Evolutionary conservation across 1,140 invertebrate genomes (phyloP).

Genomic region (Daktulosphaira vitifoliae): DNA sequence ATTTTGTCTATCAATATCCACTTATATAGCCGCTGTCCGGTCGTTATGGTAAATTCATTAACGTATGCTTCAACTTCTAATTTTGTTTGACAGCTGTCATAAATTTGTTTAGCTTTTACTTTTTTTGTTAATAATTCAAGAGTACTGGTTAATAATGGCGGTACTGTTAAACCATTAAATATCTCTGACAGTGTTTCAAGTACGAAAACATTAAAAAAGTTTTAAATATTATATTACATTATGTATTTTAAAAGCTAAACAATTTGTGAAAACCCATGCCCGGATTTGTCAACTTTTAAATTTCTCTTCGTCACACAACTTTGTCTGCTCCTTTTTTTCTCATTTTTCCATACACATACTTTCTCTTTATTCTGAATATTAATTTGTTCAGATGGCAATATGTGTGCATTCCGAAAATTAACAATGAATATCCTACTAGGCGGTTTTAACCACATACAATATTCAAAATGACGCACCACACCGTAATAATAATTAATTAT

Average conservation of each 20-base stretch:
- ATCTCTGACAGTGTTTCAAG: too few species aligned
- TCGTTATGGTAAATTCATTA: too few species aligned
- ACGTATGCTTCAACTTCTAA: too few species aligned
- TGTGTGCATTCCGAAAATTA: constrained; percentile 29
- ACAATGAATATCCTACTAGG: constrained; percentile 11
- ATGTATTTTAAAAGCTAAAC: neutral
- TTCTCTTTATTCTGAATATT: constrained; percentile 17
- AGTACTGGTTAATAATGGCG: too few species aligned
- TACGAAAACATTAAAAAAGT: too few species aligned
- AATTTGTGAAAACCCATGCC: constrained; percentile 22
- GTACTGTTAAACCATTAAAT: too few species aligned
- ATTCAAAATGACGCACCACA: constrained; percentile 31
- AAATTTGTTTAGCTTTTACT: too few species aligned
- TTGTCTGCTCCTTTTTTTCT: neutral
- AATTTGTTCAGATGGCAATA: constrained; percentile 6
- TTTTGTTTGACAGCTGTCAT: too few species aligned
- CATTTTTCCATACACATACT: neutral
- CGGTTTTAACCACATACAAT: constrained; percentile 29
- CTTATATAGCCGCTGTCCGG: too few species aligned
- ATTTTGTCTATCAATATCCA: too few species aligned
- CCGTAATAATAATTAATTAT: constrained; percentile 33
- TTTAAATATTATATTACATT: too few species aligned
- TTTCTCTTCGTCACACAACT: neutral
- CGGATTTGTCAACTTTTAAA: constrained; percentile 22
- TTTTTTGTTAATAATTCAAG: too few species aligned